Base-by-base conservation (phyloP, 1,140 invertebrate genomes). In the Brachionus rotundiformis region DNA sequence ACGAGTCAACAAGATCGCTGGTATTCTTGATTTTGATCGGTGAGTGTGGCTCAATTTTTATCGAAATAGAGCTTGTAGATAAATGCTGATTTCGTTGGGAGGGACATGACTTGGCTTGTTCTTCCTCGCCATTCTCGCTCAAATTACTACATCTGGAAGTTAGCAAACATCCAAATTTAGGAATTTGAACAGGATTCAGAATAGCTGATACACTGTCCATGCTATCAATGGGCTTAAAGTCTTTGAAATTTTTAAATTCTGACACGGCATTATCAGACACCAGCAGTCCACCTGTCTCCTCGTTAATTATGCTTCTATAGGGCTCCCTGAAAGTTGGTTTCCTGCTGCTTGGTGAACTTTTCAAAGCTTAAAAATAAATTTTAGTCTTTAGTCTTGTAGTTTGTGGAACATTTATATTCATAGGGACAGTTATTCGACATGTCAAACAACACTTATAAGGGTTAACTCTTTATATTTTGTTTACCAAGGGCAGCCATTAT, bases 401-500 rank as follows among this genome's bases (percentile, higher is more conserved):
- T 59, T 27, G 16, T 44, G 10, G 8, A 16, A 77, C 25, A 77
- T 49, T 49, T 25, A 77, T n/a, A n/a, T 59, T 49, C 19, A 77
- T 29, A 33, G 33, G n/a, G 25, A 77, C 41, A 59, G 13, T 19
- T n/a, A 77, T 33, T n/a, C 5, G 49, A 19, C n/a, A 47, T 47
- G 19, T 47, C 11, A 47, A 25, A 29, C 44, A 31, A 44, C 25
- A 49, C 19, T 25, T 49, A 77, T 23, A n/a, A 16, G 23, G 71
- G 71, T 49, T 16, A 29, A 75, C n/a, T 73, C 11, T 73, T 25
- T 73, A n/a, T n/a, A n/a, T n/a, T n/a, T n/a, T n/a, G 7, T 25
- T 73, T 79, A 79, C 76, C 76, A 25, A 79, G 54, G 59, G 76
- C 76, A 41, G 76, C 76, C 76, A 79, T 79, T 79, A 79, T 79